Evolutionary conservation across 2,888 invertebrate species (phyloP).

Genomic region (Xestia sexstrigata): DNA sequence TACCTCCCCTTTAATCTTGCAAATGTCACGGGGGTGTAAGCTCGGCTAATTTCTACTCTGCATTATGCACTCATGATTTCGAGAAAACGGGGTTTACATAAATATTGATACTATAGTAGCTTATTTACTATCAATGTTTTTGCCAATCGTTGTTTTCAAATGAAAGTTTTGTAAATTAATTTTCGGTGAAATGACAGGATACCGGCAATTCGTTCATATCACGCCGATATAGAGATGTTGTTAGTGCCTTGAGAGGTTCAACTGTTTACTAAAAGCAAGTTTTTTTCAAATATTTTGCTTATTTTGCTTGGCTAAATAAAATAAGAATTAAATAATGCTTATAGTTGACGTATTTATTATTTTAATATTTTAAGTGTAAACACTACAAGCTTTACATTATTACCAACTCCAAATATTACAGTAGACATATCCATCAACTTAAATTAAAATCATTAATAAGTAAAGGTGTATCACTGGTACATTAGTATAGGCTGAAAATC

Average conservation of each 20-base stretch:
- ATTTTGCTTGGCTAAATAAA: too few species aligned
- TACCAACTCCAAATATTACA: not conserved
- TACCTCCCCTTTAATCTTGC: constrained; percentile 72
- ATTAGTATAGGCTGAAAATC: not conserved
- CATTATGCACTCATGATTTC: constrained; percentile 22
- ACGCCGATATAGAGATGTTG: too few species aligned
- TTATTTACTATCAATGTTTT: not conserved
- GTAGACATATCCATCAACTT: not conserved
- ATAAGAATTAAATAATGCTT: too few species aligned
- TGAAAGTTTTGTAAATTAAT: too few species aligned
- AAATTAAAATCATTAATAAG: not conserved
- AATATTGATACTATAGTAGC: not conserved
- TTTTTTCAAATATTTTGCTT: too few species aligned
- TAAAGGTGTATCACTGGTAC: not conserved
- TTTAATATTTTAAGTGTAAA: too few species aligned
- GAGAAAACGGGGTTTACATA: not conserved
- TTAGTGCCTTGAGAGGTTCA: too few species aligned
- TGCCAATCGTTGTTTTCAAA: too few species aligned
- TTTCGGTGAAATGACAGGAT: too few species aligned
- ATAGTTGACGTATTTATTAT: too few species aligned
- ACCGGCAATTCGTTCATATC: too few species aligned
- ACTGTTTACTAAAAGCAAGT: too few species aligned
- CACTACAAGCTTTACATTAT: not conserved
- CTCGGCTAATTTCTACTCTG: constrained; percentile 54
- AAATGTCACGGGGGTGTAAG: constrained; percentile 70